A percentile compares a stretch with the other conserved stretches of the same genome.
phyloP scores from a whole-genome alignment of 1,140 invertebrate genomes.

The Drosophila carrolli region DNA sequence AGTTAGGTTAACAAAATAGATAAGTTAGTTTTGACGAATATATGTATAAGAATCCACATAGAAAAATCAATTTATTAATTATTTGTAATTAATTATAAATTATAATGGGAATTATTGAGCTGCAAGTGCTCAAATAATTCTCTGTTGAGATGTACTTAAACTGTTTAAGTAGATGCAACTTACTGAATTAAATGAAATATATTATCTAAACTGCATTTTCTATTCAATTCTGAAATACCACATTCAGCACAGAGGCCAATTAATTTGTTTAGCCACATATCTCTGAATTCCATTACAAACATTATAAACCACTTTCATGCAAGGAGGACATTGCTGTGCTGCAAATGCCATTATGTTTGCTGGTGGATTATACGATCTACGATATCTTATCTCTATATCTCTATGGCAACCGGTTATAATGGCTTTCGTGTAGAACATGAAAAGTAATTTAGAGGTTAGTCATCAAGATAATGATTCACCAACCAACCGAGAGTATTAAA shows the following conservation, averaged over 20 bases:
- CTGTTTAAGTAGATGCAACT: too few relatives aligned
- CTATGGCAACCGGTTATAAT: slow-evolving; percentile 10
- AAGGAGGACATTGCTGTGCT: background rate
- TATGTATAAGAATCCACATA: too few relatives aligned
- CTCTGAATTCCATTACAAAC: too few relatives aligned
- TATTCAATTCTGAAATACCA: too few relatives aligned
- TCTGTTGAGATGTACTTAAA: too few relatives aligned
- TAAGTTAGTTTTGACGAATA: background rate
- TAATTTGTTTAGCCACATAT: too few relatives aligned
- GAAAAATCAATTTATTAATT: background rate
- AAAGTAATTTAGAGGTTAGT: slow-evolving; percentile 4
- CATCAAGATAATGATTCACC: background rate
- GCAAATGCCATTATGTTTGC: slow-evolving; percentile 3
- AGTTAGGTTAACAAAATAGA: background rate
- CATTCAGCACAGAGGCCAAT: too few relatives aligned
- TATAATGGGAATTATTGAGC: background rate
- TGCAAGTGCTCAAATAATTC: too few relatives aligned
- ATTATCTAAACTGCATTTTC: too few relatives aligned
- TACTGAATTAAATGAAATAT: too few relatives aligned
- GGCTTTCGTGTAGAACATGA: slow-evolving; percentile 1
- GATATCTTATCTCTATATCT: slow-evolving; percentile 5
- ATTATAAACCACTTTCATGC: background rate
- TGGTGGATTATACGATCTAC: slow-evolving; percentile 14
- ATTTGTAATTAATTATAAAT: background rate
- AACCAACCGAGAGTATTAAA: background rate